Conservation (phyloP, 2,113 vertebrate genomes). For the Chaetodon auriga region DNA sequence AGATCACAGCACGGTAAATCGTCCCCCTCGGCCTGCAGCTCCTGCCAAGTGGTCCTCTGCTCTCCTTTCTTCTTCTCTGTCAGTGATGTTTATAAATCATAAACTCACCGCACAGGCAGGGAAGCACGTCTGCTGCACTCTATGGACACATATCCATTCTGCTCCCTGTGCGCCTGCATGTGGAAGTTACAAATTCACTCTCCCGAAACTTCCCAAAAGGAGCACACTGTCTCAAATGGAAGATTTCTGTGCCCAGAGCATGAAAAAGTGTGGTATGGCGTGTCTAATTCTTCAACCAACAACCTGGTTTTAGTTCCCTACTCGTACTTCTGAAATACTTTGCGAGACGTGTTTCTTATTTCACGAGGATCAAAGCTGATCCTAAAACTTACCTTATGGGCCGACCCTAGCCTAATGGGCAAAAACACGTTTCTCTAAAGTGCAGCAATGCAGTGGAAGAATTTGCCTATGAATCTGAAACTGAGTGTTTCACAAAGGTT, state of each 20-base stretch:
- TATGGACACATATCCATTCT: slow-evolving; percentile 25
- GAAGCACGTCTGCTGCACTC: slow-evolving; percentile 23
- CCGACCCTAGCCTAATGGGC: no score
- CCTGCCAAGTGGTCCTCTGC: slow-evolving; percentile 50
- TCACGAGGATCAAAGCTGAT: neutral
- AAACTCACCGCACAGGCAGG: slow-evolving; percentile 55
- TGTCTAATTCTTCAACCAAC: neutral
- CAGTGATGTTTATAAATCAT: slow-evolving; percentile 62
- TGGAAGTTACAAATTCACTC: slow-evolving; percentile 26
- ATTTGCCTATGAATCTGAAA: no score
- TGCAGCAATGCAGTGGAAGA: no score
- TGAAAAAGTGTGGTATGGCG: neutral
- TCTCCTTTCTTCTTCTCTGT: slow-evolving; percentile 50
- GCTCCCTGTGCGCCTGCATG: neutral
- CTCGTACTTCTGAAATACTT: neutral
- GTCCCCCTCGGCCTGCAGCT: slow-evolving; percentile 30
- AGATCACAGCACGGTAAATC: slow-evolving; percentile 57
- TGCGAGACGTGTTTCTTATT: neutral
- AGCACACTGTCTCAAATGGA: slow-evolving; percentile 11
- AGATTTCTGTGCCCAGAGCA: neutral
- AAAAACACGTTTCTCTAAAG: no score
- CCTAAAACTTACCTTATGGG: neutral
- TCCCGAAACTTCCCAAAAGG: slow-evolving; percentile 6
- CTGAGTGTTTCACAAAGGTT: no score
- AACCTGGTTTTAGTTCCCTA: neutral